Conservation (phyloP, 2,888 invertebrate genomes). For the Drosophila dives region DNA sequence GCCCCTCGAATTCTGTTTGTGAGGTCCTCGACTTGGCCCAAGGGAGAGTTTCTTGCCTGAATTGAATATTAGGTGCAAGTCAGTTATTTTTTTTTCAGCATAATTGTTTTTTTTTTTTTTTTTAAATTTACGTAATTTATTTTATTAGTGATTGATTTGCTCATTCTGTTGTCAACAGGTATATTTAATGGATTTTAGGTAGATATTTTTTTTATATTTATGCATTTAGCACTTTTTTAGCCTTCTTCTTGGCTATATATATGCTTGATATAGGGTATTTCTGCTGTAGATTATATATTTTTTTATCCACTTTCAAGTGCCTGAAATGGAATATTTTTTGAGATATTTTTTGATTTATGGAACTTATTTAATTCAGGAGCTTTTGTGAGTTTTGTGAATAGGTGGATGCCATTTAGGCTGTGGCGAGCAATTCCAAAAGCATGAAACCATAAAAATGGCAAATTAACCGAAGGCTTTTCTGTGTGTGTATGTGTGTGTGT, state of each 20-base stretch:
- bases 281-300: background rate
- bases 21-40: slow-evolving; percentile 42
- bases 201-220: background rate
- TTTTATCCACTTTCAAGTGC: background rate
- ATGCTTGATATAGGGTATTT: background rate
- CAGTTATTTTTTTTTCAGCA: background rate
- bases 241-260: slow-evolving; percentile 14
- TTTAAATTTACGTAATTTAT: slow-evolving; percentile 30
- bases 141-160: slow-evolving; percentile 5
- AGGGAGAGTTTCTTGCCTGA: slow-evolving; percentile 44
- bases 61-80: slow-evolving; percentile 53
- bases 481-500: slow-evolving; percentile 19
- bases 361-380: slow-evolving; percentile 25
- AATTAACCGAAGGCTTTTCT: slow-evolving; percentile 71
- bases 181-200: background rate
- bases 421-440: slow-evolving; percentile 52
- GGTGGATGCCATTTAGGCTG: slow-evolving; percentile 33
- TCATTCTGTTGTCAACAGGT: background rate
- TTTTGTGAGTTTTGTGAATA: slow-evolving; percentile 11
- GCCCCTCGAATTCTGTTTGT: slow-evolving; percentile 20
- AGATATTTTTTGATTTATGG: slow-evolving; percentile 8
- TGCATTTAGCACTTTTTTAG: background rate
- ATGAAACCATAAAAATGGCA: slow-evolving; percentile 83
- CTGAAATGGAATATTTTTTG: background rate
- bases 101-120: background rate